Evolutionary conservation across 2,888 invertebrate genomes (phyloP), one percentile per base, ranked within the genome.

Genomic region (Theretra japonica): DNA sequence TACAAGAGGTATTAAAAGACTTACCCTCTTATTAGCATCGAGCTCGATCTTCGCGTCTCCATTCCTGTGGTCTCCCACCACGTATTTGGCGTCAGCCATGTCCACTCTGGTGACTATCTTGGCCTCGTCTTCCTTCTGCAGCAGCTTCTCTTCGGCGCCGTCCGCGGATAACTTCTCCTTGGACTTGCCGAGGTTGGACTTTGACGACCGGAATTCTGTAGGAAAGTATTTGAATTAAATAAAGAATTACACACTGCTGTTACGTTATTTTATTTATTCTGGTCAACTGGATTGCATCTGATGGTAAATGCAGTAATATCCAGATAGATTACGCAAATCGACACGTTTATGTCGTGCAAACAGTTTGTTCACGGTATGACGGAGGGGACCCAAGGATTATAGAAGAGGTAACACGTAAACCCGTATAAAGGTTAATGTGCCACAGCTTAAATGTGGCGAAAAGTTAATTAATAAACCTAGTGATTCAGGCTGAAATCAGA

Each of bases 1-100:
- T 11, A 41, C 0, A 5, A 28, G 28, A 3, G 2, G 4, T 4
- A 3, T 28, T 33, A 41, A 1, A 41, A 33, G 11, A 77, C 83
- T 84, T 30, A 95, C 96, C 89, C 94, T 91, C 77, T 95, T 95
- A 58, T 95, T 92, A 70, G 95, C 95, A 80, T 97, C 97, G 71
- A 98, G 97, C 84, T 98, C 97, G 75, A 98, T 96, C 92, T 98
- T 98, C 0, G 98, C 97, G 88, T 98, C 98, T 1, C 98, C 98
- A 95, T 98, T 98, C 86, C 97, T 95, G 76, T 96, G 95, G 85
- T 96, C 96, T 1, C 96, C 96, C 19, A 96, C 95, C 69, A 96
- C 96, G 80, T 97, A 97, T 90, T 97, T 97, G 1, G 97, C 97
- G 93, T 97, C 96, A 0, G 95, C 95, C 86, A 95, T 93, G 82